These are phyloP conservation scores for Drosophila athabasca DNA, from an alignment of 1,140 invertebrate genomes.

Conservation along the genomic window DNA sequence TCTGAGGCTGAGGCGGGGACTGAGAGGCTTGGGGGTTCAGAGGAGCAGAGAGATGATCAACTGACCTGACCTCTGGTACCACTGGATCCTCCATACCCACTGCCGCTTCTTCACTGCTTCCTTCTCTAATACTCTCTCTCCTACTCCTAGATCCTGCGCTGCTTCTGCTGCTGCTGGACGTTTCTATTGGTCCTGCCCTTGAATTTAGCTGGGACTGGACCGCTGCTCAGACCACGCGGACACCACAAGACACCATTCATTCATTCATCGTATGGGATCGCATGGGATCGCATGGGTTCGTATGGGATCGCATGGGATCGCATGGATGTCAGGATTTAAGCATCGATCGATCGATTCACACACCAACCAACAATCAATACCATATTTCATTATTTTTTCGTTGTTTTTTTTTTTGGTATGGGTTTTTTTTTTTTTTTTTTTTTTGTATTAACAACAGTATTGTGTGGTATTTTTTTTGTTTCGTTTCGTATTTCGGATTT, in stretches of 20 bases:
- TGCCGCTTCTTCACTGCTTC: too few species aligned
- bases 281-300: conserved; percentile 4
- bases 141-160: conserved; percentile 39
- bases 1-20: too few species aligned
- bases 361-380: conserved; percentile 12
- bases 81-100: neutral
- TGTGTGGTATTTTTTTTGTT: conserved; percentile 11
- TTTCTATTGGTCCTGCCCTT: conserved; percentile 50
- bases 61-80: too few species aligned
- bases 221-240: conserved; percentile 51
- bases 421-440: conserved; percentile 10
- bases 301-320: conserved; percentile 7
- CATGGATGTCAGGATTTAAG: conserved; percentile 1
- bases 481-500: conserved; percentile 29
- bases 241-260: conserved; percentile 24
- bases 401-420: conserved; percentile 9
- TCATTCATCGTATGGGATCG: conserved; percentile 6
- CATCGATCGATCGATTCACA: neutral
- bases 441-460: conserved; percentile 11
- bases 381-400: conserved; percentile 19
- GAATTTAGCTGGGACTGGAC: conserved; percentile 12
- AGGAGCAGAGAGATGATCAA: too few species aligned
- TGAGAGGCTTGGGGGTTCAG: too few species aligned
- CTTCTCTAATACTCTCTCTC: conserved; percentile 2
- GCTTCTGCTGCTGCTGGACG: conserved; percentile 48